Percentiles rank a stretch among this genome's conserved stretches.
Evolutionary conservation across 2,888 invertebrate species (phyloP).

Genomic region (Ochropleura leucogaster): DNA sequence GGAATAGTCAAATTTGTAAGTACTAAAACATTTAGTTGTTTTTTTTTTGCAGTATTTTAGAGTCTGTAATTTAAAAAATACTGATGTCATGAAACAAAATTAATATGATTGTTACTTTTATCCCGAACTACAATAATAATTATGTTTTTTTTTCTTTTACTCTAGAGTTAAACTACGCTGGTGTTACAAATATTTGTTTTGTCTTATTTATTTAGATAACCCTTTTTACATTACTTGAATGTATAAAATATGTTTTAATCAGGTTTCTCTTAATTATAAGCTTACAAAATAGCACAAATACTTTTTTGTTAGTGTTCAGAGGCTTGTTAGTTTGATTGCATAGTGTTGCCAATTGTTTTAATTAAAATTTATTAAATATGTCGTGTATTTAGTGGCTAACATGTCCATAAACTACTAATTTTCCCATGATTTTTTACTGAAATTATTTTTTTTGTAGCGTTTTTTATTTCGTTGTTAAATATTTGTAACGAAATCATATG

Average conservation of each 20-base stretch:
- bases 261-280: slow-evolving; percentile 23
- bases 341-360: slow-evolving; percentile 70
- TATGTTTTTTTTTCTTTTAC: background rate
- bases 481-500: background rate
- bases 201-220: background rate
- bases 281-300: slow-evolving; percentile 39
- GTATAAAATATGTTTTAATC: slow-evolving; percentile 17
- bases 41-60: slow-evolving; percentile 22
- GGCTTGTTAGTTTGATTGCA: slow-evolving; percentile 57
- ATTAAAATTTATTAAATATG: slow-evolving; percentile 63
- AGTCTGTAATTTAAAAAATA: background rate
- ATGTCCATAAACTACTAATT: slow-evolving; percentile 72
- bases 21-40: slow-evolving; percentile 4
- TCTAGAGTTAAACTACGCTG: background rate
- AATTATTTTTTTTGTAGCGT: background rate
- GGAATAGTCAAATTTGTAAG: background rate
- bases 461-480: background rate
- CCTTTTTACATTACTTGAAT: slow-evolving; percentile 5
- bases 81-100: background rate
- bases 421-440: slow-evolving; percentile 3
- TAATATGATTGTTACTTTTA: background rate
- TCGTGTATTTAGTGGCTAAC: slow-evolving; percentile 71
- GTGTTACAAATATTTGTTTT: background rate
- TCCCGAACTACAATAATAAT: background rate
- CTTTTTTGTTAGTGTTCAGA: slow-evolving; percentile 42